Evolutionary conservation across 2,888 invertebrate genomes (phyloP).

Genomic region (Amblyjoppa proteus): DNA sequence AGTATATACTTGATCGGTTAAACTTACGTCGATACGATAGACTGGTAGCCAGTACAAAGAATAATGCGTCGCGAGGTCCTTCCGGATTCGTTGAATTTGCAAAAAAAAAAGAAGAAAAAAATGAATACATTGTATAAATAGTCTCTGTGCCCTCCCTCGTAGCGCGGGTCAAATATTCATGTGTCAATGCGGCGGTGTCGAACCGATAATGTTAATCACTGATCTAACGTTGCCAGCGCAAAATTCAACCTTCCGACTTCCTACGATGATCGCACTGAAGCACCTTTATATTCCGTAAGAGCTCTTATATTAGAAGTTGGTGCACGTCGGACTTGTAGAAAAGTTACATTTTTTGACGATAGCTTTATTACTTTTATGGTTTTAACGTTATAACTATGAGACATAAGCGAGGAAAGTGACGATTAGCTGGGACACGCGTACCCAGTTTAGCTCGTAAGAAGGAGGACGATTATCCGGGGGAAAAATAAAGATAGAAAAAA

Average conservation of each 20-base stretch:
- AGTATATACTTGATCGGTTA: neutral
- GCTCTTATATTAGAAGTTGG: neutral
- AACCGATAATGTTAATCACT: neutral
- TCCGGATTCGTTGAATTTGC: constrained; percentile 1
- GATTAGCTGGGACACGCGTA: neutral
- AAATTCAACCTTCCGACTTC: constrained; percentile 54
- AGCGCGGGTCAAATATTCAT: constrained; percentile 43
- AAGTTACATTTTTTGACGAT: constrained; percentile 29
- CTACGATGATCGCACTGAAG: constrained; percentile 27
- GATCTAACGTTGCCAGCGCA: constrained; percentile 10
- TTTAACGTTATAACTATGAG: constrained; percentile 40
- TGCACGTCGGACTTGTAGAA: constrained; percentile 15
- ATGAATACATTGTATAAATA: constrained; percentile 20
- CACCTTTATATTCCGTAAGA: neutral
- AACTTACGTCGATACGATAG: constrained; percentile 23
- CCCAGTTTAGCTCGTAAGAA: neutral
- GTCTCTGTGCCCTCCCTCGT: neutral
- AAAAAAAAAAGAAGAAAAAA: neutral
- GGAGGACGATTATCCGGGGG: neutral
- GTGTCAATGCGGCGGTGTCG: constrained; percentile 38
- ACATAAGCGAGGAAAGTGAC: constrained; percentile 1
- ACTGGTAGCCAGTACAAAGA: constrained; percentile 43
- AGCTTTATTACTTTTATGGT: constrained; percentile 55
- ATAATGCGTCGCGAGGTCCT: constrained; percentile 12
- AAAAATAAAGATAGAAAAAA: neutral